phyloP scores from a whole-genome alignment of 2,888 invertebrate species.

The Ligdia adustata region DNA sequence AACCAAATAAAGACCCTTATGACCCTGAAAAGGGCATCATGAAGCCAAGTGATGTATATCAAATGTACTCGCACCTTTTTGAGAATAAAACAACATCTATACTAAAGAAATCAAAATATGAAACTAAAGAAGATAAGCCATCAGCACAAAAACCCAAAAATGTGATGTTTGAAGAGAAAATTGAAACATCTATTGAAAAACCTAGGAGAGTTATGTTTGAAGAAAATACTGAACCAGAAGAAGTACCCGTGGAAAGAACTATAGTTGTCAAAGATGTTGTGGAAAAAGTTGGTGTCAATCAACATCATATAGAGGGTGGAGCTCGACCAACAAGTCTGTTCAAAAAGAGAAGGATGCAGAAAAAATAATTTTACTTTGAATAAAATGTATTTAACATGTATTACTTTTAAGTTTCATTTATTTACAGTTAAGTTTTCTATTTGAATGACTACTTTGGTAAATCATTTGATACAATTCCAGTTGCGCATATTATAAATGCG shows the following conservation, averaged over 20 bases:
- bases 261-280: slow-evolving; percentile 66
- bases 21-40: slow-evolving; percentile 57
- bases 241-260: slow-evolving; percentile 37
- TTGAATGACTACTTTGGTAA: no score
- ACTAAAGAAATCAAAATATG: slow-evolving; percentile 68
- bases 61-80: slow-evolving; percentile 54
- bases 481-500: no score
- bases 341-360: slow-evolving; percentile 67
- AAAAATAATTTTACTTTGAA: slow-evolving; percentile 36
- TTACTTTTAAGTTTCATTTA: no score
- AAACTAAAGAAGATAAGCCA: slow-evolving; percentile 17
- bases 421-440: no score
- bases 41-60: slow-evolving; percentile 76
- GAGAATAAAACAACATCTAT: slow-evolving; percentile 60
- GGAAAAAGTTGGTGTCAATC: slow-evolving; percentile 50
- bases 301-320: slow-evolving; percentile 41
- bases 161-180: slow-evolving; percentile 8
- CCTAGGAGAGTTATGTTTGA: no score
- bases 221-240: slow-evolving; percentile 9
- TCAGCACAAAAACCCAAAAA: slow-evolving; percentile 2
- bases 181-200: no score
- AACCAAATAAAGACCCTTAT: slow-evolving; percentile 49
- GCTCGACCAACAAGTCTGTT: slow-evolving; percentile 69
- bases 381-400: no score
- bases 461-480: no score